Base-by-base conservation (phyloP, 2,113 vertebrate species). In the Nibea coibor region DNA sequence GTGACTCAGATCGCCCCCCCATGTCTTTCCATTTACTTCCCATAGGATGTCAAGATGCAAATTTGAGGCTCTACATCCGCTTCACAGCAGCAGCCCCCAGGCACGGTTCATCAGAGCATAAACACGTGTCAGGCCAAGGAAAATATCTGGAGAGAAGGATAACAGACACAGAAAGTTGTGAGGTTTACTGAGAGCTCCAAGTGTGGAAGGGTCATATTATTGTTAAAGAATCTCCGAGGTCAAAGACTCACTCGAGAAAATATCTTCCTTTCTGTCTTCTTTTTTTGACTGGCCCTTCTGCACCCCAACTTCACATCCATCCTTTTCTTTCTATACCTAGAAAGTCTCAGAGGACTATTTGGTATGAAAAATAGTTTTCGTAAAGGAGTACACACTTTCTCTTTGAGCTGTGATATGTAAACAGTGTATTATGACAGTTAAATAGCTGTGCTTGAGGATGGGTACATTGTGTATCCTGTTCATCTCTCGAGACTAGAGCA, bases 141-240 rank as follows among this genome's bases (percentile, higher is more conserved):
- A 93, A 91, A 92, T 90, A 90, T 93, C 90, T 89, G 84, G 64
- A 75, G 67, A 92, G 90, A 86, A 39, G 61, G 77, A 77, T 82
- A 87, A 87, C 88, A 85, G 88, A 80, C 79, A 56, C 76, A 51
- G 58, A 86, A 74, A 75, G 69, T 67, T 84, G 84, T 78, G 78
- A 80, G 85, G 87, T 83, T 88, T 75, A 64, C 82, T 72, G 7
- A 43, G 79, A 65, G 73, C 79, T 83, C 22, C 57, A 57, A 72
- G 83, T 75, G 56, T 74, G 64, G 42, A 82, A 51, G 78, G 79
- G 75, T 83, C 62, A 59, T 80, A 51, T 87, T 84, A 63, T 85
- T 80, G 64, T 82, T 87, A 62, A 54, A 71, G 73, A 72, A 69
- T 81, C 75, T 75, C 62, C 62, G 39, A 81, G 79, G 83, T 84